A percentile compares a stretch with the other conserved stretches of the same genome.
Evolutionary conservation across 1,140 invertebrate species (phyloP).

Genomic region (Drosophila virilis): DNA sequence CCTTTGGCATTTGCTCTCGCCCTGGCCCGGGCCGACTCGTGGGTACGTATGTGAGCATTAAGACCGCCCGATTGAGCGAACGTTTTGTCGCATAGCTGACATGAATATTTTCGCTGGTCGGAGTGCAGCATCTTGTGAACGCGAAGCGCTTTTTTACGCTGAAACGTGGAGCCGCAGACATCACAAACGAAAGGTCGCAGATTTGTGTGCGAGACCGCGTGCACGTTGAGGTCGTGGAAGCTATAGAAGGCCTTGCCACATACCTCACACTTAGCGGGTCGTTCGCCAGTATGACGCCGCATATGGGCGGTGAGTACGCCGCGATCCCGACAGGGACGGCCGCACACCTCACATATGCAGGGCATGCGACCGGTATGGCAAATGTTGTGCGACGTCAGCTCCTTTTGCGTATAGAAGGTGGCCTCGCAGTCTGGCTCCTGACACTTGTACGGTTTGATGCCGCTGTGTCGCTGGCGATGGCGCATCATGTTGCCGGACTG

Average conservation of each 20-base stretch:
- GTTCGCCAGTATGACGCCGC: conserved; percentile 89
- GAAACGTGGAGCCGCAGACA: conserved; percentile 84
- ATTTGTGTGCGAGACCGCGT: conserved; percentile 85
- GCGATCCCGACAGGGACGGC: conserved; percentile 68
- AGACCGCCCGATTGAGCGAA: conserved; percentile 87
- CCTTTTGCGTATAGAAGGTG: conserved; percentile 75
- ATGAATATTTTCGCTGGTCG: conserved; percentile 86
- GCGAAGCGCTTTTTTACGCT: conserved; percentile 74
- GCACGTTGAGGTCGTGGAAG: conserved; percentile 76
- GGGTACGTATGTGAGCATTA: conserved; percentile 85
- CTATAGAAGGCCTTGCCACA: conserved; percentile 78
- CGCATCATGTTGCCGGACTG: conserved; percentile 78
- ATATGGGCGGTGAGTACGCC: conserved; percentile 88
- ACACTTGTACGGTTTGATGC: conserved; percentile 77
- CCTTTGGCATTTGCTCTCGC: conserved; percentile 26
- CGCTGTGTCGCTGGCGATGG: conserved; percentile 74
- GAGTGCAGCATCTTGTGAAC: conserved; percentile 83
- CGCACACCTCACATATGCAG: conserved; percentile 76
- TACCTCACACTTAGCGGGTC: conserved; percentile 89
- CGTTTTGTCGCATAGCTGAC: conserved; percentile 85
- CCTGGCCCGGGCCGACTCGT: conserved; percentile 62
- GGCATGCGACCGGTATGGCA: conserved; percentile 76
- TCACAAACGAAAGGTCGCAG: conserved; percentile 85
- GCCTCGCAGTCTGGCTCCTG: conserved; percentile 57
- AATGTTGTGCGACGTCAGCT: conserved; percentile 73